These are phyloP conservation scores for Lepidocolaptes lacrymiger DNA, from an alignment of 2,797 vertebrate genomes.

Conservation along the genomic window DNA sequence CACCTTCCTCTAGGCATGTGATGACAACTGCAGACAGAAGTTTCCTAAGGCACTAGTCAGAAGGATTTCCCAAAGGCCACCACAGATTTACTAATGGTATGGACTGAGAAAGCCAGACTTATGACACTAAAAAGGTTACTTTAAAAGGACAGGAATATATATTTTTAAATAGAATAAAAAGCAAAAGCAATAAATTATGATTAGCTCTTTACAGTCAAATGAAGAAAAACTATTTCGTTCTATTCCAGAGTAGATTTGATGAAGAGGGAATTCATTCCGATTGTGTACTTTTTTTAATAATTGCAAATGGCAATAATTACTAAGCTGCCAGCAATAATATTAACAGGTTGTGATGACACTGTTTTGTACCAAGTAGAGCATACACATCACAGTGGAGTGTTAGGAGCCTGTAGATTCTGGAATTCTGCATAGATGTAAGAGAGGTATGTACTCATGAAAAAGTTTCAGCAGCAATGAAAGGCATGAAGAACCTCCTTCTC, in stretches of 20 bases:
- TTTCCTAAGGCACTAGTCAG: slow-evolving; percentile 39
- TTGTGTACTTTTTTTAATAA: slow-evolving; percentile 62
- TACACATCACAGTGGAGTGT: slow-evolving; percentile 12
- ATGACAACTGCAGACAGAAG: slow-evolving; percentile 11
- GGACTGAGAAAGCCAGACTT: slow-evolving; percentile 61
- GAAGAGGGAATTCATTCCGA: slow-evolving; percentile 64
- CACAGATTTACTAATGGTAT: slow-evolving; percentile 55
- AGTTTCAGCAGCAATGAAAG: slow-evolving; percentile 42
- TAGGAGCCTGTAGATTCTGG: slow-evolving; percentile 63
- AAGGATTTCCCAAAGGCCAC: slow-evolving; percentile 53
- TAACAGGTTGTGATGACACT: slow-evolving; percentile 57
- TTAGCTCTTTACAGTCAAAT: slow-evolving; percentile 69
- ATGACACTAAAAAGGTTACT: slow-evolving; percentile 65
- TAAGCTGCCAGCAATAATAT: slow-evolving; percentile 78
- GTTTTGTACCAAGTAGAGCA: slow-evolving; percentile 44
- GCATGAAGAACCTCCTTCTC: background rate
- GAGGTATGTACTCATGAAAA: slow-evolving; percentile 13
- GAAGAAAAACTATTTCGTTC: slow-evolving; percentile 43
- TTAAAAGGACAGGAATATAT: slow-evolving; percentile 66
- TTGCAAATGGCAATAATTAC: slow-evolving; percentile 79
- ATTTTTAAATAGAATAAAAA: slow-evolving; percentile 73
- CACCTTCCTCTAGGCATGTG: background rate
- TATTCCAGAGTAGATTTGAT: slow-evolving; percentile 68
- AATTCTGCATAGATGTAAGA: slow-evolving; percentile 55
- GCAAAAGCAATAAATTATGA: slow-evolving; percentile 77